Evolutionary conservation across 2,888 invertebrate genomes (phyloP), one percentile per base, ranked within the genome.

Genomic region (Synanthedon andrenaeformis): DNA sequence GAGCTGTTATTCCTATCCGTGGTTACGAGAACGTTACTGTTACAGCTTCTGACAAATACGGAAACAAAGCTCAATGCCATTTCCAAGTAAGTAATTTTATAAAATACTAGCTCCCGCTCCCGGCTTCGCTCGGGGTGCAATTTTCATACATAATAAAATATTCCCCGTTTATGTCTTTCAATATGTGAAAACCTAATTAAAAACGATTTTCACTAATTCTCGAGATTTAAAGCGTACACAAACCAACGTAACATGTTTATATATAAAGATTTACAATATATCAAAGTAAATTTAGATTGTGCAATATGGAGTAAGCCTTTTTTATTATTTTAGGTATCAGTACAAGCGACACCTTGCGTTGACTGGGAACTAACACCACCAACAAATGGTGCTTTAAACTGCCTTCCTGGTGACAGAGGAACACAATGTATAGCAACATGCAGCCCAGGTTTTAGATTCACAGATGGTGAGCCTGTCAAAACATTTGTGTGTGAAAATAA

Each of bases 281-380:
- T 23, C 23, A 1, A 23, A 52, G 49, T 42, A 51, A 48, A 28
- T 17, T 48, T 23, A 41, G 19, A 11, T 10, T 17, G 4, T 6
- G 17, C 17, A 14, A 17, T 49, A 17, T 11, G 8, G 3, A 17
- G 13, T 49, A 17, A 2, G 0, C 3, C 8, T 12, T 6, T 49
- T 10, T 49, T 52, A 56, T 55, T 70, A 35, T 35, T 72, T 48
- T 64, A 91, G 90, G 92, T 95, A 3, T 94, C 96, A 0, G 96
- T 97, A 0, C 95, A 96, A 89, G 96, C 97, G 1, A 95, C 96
- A 0, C 95, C 96, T 12, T 98, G 98, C 67, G 96, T 97, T 0
- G 95, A 96, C 66, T 97, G 97, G 96, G 97, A 98, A 71, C 78
- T 98, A 5, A 93, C 93, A 73, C 92, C 95, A 4, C 97, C 98